Evolutionary conservation across 2,797 vertebrate genomes (phyloP).

Genomic region (Sparidentex hasta): DNA sequence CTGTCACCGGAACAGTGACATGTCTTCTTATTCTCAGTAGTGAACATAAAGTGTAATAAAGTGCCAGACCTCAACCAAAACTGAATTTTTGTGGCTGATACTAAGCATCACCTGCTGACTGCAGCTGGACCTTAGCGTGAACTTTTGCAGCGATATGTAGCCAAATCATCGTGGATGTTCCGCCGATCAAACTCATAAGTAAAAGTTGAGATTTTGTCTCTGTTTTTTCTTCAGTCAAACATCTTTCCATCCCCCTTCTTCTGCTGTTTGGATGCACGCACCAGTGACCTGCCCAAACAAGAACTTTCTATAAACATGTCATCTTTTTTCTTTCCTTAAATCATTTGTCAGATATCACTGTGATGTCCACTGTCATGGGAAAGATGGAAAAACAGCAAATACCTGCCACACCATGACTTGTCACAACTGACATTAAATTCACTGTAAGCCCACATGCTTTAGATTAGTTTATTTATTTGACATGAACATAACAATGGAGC

Average conservation of each 20-base stretch:
- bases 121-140: conserved; percentile 3
- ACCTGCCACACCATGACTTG: neutral
- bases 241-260: neutral
- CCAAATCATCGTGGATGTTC: conserved; percentile 17
- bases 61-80: no score
- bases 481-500: no score
- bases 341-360: neutral
- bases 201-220: conserved; percentile 8
- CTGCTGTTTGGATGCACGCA: conserved; percentile 34
- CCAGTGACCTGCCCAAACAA: conserved; percentile 33
- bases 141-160: neutral
- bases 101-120: neutral
- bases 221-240: conserved; percentile 33
- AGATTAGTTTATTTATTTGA: no score
- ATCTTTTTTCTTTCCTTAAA: conserved; percentile 6
- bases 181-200: conserved; percentile 31
- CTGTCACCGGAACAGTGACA: no score
- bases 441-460: neutral
- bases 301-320: conserved; percentile 43
- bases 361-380: neutral
- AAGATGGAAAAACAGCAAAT: neutral
- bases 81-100: no score
- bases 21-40: no score
- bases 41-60: no score
- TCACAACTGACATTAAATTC: neutral